These are phyloP conservation scores for Zophobas atratus DNA, from an alignment of 1,140 invertebrate genomes.

Conservation along the genomic window DNA sequence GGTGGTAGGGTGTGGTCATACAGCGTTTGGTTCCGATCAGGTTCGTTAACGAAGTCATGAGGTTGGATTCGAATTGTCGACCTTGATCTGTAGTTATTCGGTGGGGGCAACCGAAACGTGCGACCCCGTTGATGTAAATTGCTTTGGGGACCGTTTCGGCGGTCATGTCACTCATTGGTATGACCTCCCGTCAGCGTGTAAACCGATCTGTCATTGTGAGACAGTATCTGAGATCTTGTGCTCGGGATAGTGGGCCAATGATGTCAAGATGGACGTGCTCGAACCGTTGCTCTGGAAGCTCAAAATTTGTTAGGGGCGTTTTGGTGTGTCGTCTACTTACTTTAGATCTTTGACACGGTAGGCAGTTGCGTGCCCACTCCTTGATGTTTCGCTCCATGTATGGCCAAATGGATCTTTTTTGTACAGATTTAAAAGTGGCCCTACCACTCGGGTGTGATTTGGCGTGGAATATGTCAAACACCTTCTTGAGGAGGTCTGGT, in stretches of 20 bases:
- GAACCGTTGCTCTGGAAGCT: slow-evolving; percentile 43
- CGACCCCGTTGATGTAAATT: too few relatives aligned
- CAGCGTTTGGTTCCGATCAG: too few relatives aligned
- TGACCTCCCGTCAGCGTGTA: too few relatives aligned
- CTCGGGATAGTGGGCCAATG: slow-evolving; percentile 67
- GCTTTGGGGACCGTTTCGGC: too few relatives aligned
- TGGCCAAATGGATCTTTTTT: slow-evolving; percentile 54
- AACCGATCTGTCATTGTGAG: slow-evolving; percentile 67
- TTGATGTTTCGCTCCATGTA: slow-evolving; percentile 58
- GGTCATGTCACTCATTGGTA: too few relatives aligned
- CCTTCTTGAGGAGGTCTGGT: slow-evolving; percentile 37
- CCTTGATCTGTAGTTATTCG: too few relatives aligned
- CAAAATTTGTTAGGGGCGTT: slow-evolving; percentile 28
- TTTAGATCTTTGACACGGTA: slow-evolving; percentile 62
- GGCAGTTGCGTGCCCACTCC: slow-evolving; percentile 55
- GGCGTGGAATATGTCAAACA: slow-evolving; percentile 54
- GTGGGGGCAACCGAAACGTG: too few relatives aligned
- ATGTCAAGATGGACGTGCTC: slow-evolving; percentile 70
- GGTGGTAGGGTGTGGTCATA: too few relatives aligned
- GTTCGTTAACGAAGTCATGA: too few relatives aligned
- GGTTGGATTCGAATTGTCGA: too few relatives aligned
- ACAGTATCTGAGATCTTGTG: slow-evolving; percentile 63
- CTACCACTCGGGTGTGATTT: slow-evolving; percentile 59
- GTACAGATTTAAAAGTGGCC: slow-evolving; percentile 50
- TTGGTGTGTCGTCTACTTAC: slow-evolving; percentile 50